phyloP scores from a whole-genome alignment of 2,113 vertebrate species.

The Tautogolabrus adspersus region DNA sequence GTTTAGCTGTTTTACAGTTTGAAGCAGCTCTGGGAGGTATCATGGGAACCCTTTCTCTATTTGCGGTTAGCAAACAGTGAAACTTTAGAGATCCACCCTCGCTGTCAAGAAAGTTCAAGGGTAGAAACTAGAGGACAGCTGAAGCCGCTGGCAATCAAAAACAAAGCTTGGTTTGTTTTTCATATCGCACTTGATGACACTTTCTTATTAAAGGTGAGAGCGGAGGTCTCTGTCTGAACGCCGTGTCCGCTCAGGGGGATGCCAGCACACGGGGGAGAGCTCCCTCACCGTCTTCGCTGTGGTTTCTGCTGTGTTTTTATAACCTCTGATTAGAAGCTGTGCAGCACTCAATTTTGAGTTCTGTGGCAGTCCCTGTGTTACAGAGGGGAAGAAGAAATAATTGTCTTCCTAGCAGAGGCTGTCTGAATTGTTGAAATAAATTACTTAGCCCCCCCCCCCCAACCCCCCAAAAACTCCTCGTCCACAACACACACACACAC shows the following conservation, averaged over 20 bases:
- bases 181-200: slow-evolving; percentile 68
- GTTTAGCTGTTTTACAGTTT: slow-evolving; percentile 12
- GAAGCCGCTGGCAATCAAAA: slow-evolving; percentile 54
- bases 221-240: slow-evolving; percentile 69
- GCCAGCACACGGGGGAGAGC: slow-evolving; percentile 40
- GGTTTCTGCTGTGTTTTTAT: slow-evolving; percentile 77
- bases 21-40: slow-evolving; percentile 18
- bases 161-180: slow-evolving; percentile 64
- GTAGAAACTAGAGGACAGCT: slow-evolving; percentile 35
- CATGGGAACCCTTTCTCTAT: slow-evolving; percentile 32
- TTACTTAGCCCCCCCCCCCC: slow-evolving; percentile 68
- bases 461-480: slow-evolving; percentile 61
- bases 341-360: slow-evolving; percentile 78
- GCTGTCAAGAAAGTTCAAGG: slow-evolving; percentile 55
- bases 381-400: slow-evolving; percentile 79
- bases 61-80: slow-evolving; percentile 45
- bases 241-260: slow-evolving; percentile 61
- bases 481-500: slow-evolving; percentile 66
- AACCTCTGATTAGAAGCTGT: slow-evolving; percentile 82
- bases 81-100: slow-evolving; percentile 45
- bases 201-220: slow-evolving; percentile 79
- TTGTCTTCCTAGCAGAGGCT: slow-evolving; percentile 79
- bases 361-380: slow-evolving; percentile 65
- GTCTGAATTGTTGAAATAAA: slow-evolving; percentile 84
- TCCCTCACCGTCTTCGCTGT: slow-evolving; percentile 40